Conservation (phyloP, 2,888 invertebrate genomes). For the Pimpla rufipes region DNA sequence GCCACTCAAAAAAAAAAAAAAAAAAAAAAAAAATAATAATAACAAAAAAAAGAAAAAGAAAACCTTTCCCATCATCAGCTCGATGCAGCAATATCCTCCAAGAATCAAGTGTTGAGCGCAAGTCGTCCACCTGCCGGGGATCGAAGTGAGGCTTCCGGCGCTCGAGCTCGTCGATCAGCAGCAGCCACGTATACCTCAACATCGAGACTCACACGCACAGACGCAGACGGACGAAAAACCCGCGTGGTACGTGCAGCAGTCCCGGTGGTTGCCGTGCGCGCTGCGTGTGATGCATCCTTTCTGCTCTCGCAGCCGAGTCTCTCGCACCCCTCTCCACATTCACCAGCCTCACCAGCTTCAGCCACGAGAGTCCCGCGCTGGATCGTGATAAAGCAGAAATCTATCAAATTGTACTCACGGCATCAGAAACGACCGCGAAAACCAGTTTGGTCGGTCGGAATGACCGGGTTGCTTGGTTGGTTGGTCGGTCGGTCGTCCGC, state of each 20-base stretch:
- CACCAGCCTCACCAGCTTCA: neutral
- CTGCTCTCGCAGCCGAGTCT: constrained; percentile 6
- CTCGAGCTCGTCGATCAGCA: constrained; percentile 63
- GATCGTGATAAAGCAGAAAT: constrained; percentile 81
- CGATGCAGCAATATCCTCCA: constrained; percentile 1
- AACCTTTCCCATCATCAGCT: constrained; percentile 13
- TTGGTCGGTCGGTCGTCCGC: constrained; percentile 25
- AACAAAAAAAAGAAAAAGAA: neutral
- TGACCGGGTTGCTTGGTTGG: constrained; percentile 79
- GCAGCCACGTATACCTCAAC: neutral
- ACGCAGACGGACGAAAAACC: constrained; percentile 9
- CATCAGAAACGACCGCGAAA: constrained; percentile 82
- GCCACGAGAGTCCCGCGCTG: constrained; percentile 36
- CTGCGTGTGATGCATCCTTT: constrained; percentile 51
- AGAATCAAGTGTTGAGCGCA: constrained; percentile 58
- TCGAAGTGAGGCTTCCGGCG: constrained; percentile 55
- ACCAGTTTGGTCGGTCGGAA: constrained; percentile 84
- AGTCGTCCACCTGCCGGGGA: constrained; percentile 64
- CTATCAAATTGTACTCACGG: constrained; percentile 83
- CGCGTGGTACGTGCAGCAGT: neutral
- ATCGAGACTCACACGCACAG: too few relatives aligned
- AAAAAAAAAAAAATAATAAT: constrained; percentile 8
- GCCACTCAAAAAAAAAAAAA: neutral
- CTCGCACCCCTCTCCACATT: neutral
- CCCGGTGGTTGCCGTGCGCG: constrained; percentile 52